phyloP scores from a whole-genome alignment of 2,797 vertebrate species.

The Triplophysa yarkandensis region DNA sequence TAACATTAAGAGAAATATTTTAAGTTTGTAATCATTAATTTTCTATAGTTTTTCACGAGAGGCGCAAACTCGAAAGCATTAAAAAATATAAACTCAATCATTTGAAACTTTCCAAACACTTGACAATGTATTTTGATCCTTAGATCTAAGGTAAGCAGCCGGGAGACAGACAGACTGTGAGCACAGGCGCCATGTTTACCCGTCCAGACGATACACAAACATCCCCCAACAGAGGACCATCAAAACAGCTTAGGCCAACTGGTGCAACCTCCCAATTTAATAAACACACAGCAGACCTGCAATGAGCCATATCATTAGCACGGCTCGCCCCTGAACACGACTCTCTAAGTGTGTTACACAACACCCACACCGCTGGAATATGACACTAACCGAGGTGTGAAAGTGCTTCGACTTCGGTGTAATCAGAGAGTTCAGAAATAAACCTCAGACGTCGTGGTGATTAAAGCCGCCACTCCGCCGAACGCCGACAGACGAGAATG shows the following conservation, averaged over 20 bases:
- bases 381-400: slow-evolving; percentile 51
- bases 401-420: slow-evolving; percentile 46
- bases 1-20: too few species aligned
- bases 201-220: background rate
- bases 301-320: slow-evolving; percentile 18
- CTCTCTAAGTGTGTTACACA: slow-evolving; percentile 23
- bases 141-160: slow-evolving; percentile 1
- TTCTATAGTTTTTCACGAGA: too few species aligned
- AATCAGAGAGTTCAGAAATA: slow-evolving; percentile 50
- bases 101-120: background rate
- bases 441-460: slow-evolving; percentile 40
- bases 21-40: too few species aligned
- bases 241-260: slow-evolving; percentile 24
- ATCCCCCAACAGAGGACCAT: slow-evolving; percentile 18
- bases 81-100: background rate
- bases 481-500: slow-evolving; percentile 17
- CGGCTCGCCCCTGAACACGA: background rate
- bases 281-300: slow-evolving; percentile 2
- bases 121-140: background rate
- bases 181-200: slow-evolving; percentile 39
- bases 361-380: slow-evolving; percentile 27
- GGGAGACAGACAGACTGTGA: slow-evolving; percentile 27
- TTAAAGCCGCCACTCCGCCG: slow-evolving; percentile 49
- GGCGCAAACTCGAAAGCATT: background rate
- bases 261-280: slow-evolving; percentile 31